These are phyloP conservation scores for Daphoenositta chrysoptera DNA, from an alignment of 2,113 vertebrate species.

Conservation along the genomic window DNA sequence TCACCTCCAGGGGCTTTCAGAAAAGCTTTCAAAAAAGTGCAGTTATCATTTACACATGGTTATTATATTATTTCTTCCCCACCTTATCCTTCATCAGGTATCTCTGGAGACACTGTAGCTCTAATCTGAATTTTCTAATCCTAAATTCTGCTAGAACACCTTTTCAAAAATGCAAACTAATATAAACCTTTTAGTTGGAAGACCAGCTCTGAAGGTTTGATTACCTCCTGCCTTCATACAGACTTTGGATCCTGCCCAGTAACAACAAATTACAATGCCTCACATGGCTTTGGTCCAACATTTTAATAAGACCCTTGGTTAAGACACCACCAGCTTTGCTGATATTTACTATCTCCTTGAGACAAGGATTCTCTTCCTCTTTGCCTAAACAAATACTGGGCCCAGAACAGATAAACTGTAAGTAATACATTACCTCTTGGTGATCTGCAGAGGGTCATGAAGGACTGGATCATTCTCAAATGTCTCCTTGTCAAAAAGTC, in stretches of 20 bases:
- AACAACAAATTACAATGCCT: neutral
- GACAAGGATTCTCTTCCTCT: neutral
- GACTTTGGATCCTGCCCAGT: neutral
- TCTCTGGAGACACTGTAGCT: neutral
- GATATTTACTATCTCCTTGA: neutral
- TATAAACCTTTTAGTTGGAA: neutral
- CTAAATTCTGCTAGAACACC: neutral
- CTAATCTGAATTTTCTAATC: neutral
- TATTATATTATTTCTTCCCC: neutral
- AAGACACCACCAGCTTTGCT: neutral
- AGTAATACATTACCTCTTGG: constrained; percentile 82
- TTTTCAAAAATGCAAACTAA: neutral
- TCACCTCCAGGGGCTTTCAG: neutral
- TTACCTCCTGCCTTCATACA: neutral
- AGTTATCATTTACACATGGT: neutral
- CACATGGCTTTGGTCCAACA: neutral
- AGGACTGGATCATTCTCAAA: constrained; percentile 87
- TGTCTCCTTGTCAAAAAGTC: constrained; percentile 96
- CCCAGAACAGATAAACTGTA: neutral
- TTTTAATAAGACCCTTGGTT: neutral
- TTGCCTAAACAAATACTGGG: neutral
- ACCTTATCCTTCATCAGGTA: neutral
- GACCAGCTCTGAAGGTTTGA: neutral
- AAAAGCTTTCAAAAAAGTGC: too few relatives aligned
- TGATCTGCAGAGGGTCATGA: constrained; percentile 88